Conservation (phyloP, 1,140 invertebrate genomes). For the Zeugodacus cucurbitae region DNA sequence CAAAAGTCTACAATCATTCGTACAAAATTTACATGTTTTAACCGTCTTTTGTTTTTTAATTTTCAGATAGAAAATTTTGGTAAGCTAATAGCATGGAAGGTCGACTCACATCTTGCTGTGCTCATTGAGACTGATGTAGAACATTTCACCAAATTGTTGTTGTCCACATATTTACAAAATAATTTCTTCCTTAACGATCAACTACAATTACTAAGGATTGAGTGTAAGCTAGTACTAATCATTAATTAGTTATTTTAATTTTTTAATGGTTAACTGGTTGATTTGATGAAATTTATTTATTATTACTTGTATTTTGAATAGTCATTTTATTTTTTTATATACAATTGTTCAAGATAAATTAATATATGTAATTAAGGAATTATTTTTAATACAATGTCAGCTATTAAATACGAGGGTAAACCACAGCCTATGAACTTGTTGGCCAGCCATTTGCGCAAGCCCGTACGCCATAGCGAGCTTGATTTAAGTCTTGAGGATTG, state of each 20-base stretch:
- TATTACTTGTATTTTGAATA: no score
- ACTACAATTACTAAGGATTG: conserved; percentile 72
- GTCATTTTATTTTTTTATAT: background rate
- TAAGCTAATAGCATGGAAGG: conserved; percentile 73
- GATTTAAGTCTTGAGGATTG: conserved; percentile 53
- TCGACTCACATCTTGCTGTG: conserved; percentile 71
- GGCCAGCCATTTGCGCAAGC: conserved; percentile 59
- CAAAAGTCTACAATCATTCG: no score
- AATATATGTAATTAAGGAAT: background rate
- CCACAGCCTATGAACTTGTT: conserved; percentile 66
- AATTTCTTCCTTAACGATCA: conserved; percentile 74
- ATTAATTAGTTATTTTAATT: no score
- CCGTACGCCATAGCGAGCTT: conserved; percentile 47
- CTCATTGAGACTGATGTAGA: conserved; percentile 75
- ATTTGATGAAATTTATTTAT: no score
- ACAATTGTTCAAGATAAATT: background rate
- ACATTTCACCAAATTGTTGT: conserved; percentile 71
- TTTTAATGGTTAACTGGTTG: no score
- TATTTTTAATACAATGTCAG: no score
- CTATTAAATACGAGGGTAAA: conserved; percentile 69
- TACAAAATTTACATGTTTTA: background rate
- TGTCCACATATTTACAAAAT: conserved; percentile 71
- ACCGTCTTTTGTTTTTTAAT: background rate
- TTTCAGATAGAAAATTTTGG: conserved; percentile 75
- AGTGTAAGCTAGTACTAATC: conserved; percentile 71